A percentile compares a stretch with the other conserved stretches of the same genome.
These are phyloP conservation scores for Eumaeus atala DNA, from an alignment of 1,140 invertebrate species.

Conservation along the genomic window DNA sequence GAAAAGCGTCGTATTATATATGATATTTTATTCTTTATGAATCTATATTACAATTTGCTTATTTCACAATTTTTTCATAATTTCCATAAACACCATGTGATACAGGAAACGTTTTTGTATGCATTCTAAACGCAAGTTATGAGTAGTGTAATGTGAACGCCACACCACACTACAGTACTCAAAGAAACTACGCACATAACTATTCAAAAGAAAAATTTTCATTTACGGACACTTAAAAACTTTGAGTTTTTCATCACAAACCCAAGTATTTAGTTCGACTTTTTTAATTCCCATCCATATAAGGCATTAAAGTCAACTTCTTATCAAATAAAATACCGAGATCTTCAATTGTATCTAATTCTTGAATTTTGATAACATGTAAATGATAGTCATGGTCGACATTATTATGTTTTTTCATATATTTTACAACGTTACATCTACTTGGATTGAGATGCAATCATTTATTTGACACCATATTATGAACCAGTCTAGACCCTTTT, in stretches of 20 bases:
- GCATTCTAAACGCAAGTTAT: too few species aligned
- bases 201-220: too few species aligned
- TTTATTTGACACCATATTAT: not conserved
- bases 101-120: too few species aligned
- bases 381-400: not conserved
- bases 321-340: slow-evolving; percentile 7
- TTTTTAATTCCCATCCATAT: not conserved
- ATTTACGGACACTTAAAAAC: not conserved
- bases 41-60: too few species aligned
- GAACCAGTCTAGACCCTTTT: not conserved
- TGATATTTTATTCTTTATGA: too few species aligned
- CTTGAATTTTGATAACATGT: too few species aligned
- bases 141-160: too few species aligned
- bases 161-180: too few species aligned
- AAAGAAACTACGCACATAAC: too few species aligned
- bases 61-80: too few species aligned
- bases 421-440: not conserved
- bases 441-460: not conserved
- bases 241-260: not conserved
- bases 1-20: too few species aligned
- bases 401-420: not conserved
- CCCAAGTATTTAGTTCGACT: not conserved
- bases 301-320: not conserved
- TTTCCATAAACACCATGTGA: too few species aligned
- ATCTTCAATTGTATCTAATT: not conserved